Percentiles rank a stretch among this genome's conserved stretches.
Evolutionary conservation across 2,797 vertebrate species (phyloP).

Genomic region (Acrossocheilus wenchowensis): DNA sequence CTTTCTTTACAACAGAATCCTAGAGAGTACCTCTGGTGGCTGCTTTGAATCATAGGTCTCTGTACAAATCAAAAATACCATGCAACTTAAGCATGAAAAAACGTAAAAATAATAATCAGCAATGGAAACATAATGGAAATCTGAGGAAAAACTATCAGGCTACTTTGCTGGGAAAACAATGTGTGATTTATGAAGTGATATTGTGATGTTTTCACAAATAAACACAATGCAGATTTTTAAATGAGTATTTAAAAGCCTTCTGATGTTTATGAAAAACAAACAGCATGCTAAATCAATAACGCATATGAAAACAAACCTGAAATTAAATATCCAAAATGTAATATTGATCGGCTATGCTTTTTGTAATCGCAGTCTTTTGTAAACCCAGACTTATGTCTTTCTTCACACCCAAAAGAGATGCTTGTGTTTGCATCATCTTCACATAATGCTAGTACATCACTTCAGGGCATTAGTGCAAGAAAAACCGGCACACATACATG

Average conservation of each 20-base stretch:
- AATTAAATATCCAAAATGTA: constrained; percentile 5
- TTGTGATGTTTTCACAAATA: not conserved
- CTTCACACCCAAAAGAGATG: constrained; percentile 45
- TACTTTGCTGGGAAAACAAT: constrained; percentile 9
- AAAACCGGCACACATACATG: constrained; percentile 1
- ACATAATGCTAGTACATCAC: constrained; percentile 30
- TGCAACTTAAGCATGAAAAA: constrained; percentile 49
- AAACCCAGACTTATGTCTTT: constrained; percentile 16
- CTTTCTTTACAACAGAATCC: constrained; percentile 62
- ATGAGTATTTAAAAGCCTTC: not conserved
- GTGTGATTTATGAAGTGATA: not conserved
- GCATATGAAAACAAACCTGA: not conserved
- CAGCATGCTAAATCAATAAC: not conserved
- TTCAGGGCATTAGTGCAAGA: constrained; percentile 22
- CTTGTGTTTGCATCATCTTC: constrained; percentile 44
- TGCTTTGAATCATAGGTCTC: constrained; percentile 57
- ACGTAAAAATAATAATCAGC: constrained; percentile 29
- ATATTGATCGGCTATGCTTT: not conserved
- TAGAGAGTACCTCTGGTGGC: constrained; percentile 60
- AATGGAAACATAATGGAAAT: constrained; percentile 27
- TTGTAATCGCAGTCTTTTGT: not conserved
- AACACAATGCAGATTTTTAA: not conserved
- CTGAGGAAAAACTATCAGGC: not conserved
- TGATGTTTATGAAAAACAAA: constrained; percentile 15
- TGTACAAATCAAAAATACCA: constrained; percentile 57